Evolutionary conservation across 2,888 invertebrate genomes (phyloP), one percentile per base, ranked within the genome.

Genomic region (Xestia xanthographa): DNA sequence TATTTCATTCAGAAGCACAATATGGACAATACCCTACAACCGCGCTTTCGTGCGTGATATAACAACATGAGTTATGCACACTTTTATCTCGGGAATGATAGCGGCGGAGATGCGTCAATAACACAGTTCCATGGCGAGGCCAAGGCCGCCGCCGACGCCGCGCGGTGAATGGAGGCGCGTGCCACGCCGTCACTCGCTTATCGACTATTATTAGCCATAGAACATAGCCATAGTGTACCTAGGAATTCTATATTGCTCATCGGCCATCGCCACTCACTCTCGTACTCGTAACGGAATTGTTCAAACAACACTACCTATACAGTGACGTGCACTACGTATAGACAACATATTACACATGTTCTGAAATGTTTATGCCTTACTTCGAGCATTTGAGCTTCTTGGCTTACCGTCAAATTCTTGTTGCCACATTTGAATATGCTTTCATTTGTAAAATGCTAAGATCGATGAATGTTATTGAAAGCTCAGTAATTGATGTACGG

Each of bases 101-200:
- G 65, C 63, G 65, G 85, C 83, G 87, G 88, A 92, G 90, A 93
- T 92, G 93, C 91, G 92, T 93, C 92, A 93, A 91, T 93, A 92
- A 93, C 91, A 92, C 88, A 90, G 88, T 92, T 92, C 92, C 91
- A 93, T 92, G 91, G 89, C 85, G 90, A 91, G 93, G 92, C 92
- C 95, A 94, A 95, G 95, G 94, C 91, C 94, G 91, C 82, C 88
- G 90, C 88, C 91, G 90, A 91, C 92, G 90, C 66, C 80, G 75
- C 77, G 80, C 90, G 86, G 93, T 95, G 95, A 95, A 95, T 95
- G 95, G 92, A 93, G 90, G 92, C 93, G 94, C 95, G 94, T 94
- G 92, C 90, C 90, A 89, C 90, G 90, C 72, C 89, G 90, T 90
- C 90, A 90, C 90, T 90, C 84, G 89, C 89, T 91, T 93, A 92